Conservation (phyloP, 2,888 invertebrate species). For the Yponomeuta evonymella region DNA sequence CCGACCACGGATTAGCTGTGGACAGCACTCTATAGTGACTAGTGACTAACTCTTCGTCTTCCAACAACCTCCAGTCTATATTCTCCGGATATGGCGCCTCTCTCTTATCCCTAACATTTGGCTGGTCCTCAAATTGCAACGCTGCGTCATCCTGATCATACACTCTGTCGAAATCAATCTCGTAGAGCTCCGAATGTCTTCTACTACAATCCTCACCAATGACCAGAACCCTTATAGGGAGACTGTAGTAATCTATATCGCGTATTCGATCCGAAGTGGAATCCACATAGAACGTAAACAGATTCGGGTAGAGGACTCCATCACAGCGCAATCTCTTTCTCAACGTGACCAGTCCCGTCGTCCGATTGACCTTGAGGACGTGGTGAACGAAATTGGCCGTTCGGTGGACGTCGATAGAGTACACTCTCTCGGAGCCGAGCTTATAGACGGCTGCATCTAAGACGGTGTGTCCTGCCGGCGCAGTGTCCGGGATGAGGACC, state of each 20-base stretch:
- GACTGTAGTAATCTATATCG: slow-evolving; percentile 88
- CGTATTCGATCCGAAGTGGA: slow-evolving; percentile 87
- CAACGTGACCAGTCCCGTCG: slow-evolving; percentile 84
- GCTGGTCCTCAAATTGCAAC: slow-evolving; percentile 61
- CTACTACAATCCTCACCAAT: slow-evolving; percentile 82
- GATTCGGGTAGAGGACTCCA: slow-evolving; percentile 87
- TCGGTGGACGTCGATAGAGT: slow-evolving; percentile 86
- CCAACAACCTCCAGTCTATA: slow-evolving; percentile 67
- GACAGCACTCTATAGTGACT: slow-evolving; percentile 68
- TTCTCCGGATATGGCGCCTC: slow-evolving; percentile 42
- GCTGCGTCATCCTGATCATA: slow-evolving; percentile 71
- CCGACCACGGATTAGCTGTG: slow-evolving; percentile 73
- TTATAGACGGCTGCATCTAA: slow-evolving; percentile 89
- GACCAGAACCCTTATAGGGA: slow-evolving; percentile 85
- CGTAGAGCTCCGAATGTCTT: slow-evolving; percentile 77
- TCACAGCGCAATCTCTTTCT: slow-evolving; percentile 84
- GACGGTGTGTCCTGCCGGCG: slow-evolving; percentile 79
- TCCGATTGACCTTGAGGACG: slow-evolving; percentile 84
- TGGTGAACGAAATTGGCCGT: slow-evolving; percentile 89
- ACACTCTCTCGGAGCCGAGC: slow-evolving; percentile 85
- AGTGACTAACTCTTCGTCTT: slow-evolving; percentile 61
- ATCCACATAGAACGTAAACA: slow-evolving; percentile 91
- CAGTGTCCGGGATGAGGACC: slow-evolving; percentile 75
- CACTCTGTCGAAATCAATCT: slow-evolving; percentile 75
- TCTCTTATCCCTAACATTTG: slow-evolving; percentile 53